Conservation (phyloP, 2,113 vertebrate genomes). For the Cyphomyrus discorhynchus region DNA sequence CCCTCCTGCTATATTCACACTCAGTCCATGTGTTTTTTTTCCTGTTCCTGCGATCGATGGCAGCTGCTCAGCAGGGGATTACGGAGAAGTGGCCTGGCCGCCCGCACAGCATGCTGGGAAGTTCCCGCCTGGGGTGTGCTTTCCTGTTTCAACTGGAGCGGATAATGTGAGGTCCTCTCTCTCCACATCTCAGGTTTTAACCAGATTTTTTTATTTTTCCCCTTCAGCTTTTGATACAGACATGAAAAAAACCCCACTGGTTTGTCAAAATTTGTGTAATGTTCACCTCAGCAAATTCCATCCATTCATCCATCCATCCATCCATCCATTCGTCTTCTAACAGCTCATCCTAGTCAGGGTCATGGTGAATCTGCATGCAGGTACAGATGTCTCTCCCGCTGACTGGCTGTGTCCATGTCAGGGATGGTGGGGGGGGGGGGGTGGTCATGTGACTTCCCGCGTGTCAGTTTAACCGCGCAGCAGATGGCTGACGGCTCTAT, state of each 20-base stretch:
- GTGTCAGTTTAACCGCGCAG: constrained; percentile 16
- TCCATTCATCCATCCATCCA: background rate
- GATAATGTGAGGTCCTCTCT: background rate
- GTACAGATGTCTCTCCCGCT: background rate
- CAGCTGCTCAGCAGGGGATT: constrained; percentile 3
- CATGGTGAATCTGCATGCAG: background rate
- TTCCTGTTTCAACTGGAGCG: background rate
- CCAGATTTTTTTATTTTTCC: background rate
- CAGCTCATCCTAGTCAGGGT: background rate
- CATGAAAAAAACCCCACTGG: background rate
- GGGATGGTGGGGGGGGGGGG: background rate
- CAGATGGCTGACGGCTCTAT: constrained; percentile 27
- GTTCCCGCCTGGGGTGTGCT: background rate
- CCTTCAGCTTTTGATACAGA: background rate
- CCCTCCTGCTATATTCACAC: background rate
- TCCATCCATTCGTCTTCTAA: background rate
- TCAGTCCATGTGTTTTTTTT: background rate
- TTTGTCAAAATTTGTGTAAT: background rate
- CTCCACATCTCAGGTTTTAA: background rate
- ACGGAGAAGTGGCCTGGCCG: background rate
- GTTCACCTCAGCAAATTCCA: background rate
- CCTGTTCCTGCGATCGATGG: constrained; percentile 11
- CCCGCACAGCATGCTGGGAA: constrained; percentile 5
- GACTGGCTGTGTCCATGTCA: background rate
- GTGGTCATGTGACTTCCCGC: background rate